A percentile compares a stretch with the other conserved stretches of the same genome.
Evolutionary conservation across 2,797 vertebrate genomes (phyloP).

Genomic region (Sebastiscus albofasciatus): DNA sequence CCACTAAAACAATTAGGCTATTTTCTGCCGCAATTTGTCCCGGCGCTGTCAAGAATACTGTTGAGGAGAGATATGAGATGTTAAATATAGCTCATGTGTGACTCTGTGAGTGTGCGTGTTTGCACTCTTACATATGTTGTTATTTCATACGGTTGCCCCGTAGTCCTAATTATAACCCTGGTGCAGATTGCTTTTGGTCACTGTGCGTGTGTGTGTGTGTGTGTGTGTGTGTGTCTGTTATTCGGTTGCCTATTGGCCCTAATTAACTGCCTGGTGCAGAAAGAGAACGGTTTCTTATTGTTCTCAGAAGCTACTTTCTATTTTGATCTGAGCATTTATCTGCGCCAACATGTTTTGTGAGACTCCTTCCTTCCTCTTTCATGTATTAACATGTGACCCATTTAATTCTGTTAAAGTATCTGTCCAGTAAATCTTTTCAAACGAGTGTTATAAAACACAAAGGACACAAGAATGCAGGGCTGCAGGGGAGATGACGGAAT

Average conservation of each 20-base stretch:
- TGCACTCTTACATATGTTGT: constrained; percentile 51
- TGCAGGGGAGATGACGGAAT: no score
- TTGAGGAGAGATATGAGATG: constrained; percentile 62
- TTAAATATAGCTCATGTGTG: constrained; percentile 64
- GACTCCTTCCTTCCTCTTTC: neutral
- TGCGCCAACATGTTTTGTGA: neutral
- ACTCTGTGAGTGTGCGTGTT: constrained; percentile 22
- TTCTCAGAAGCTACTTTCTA: constrained; percentile 14
- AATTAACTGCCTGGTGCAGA: constrained; percentile 41
- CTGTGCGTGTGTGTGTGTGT: constrained; percentile 10
- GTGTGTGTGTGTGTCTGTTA: constrained; percentile 7
- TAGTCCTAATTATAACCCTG: constrained; percentile 62
- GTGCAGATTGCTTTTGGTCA: constrained; percentile 43
- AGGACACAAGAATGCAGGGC: no score
- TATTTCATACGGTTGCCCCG: constrained; percentile 58
- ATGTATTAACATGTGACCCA: neutral
- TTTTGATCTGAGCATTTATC: constrained; percentile 31
- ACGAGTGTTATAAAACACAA: no score
- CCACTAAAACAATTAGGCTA: constrained; percentile 74
- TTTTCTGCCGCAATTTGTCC: constrained; percentile 73
- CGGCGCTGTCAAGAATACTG: constrained; percentile 58
- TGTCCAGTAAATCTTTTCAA: neutral
- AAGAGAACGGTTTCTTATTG: constrained; percentile 7
- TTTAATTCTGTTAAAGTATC: neutral
- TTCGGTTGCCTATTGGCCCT: constrained; percentile 20